Base-by-base conservation (phyloP, 1,140 invertebrate species). In the Drosophila tristis region DNA sequence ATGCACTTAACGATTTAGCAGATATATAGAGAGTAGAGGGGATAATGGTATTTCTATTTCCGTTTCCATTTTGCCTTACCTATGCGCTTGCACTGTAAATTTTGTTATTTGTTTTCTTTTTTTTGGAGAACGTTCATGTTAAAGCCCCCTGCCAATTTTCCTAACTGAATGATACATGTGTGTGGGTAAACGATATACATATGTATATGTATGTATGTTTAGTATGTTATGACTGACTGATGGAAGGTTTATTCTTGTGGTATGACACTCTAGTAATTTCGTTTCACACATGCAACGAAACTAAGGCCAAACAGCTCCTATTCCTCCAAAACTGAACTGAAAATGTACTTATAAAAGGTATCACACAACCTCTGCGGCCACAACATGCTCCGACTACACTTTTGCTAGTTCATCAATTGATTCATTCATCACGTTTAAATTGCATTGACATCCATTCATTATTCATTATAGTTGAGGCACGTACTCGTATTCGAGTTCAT, bases 301-400 rank as follows among this genome's bases (percentile, higher is more conserved):
- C 67, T 70, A 50, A 70, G 64, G 53, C 42, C 60, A 48, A 26
- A 26, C 43, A 70, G 51, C 60, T 66, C 45, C 45, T 58, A 70
- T 31, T 53, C 44, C 57, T 54, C 50, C 20, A 20, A 8, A 25
- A 70, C 68, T 53, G 16, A 58, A 66, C 51, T 50, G 55, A 70
- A 64, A 55, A 71, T 3, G 23, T 39, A 39, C 35, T 13, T 39
- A 39, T 53, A 48, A 57, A 62, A 42, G 31, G 56, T 63, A 72
- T 76, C 55, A 72, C 61, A 90, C 61, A 87, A 84, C 84, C 84
- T 39, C 35, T 79, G 71, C 72, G 79, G 71, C 63, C 66, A 74
- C 81, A 70, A 53, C 72, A 87, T 87, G 84, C 84, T 89, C 80
- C 73, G 65, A 77, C 84, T 87, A 87, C 63, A 71, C 84, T 79